Conservation (phyloP, 2,888 invertebrate species). For the Trissonchulus latispiculum region DNA sequence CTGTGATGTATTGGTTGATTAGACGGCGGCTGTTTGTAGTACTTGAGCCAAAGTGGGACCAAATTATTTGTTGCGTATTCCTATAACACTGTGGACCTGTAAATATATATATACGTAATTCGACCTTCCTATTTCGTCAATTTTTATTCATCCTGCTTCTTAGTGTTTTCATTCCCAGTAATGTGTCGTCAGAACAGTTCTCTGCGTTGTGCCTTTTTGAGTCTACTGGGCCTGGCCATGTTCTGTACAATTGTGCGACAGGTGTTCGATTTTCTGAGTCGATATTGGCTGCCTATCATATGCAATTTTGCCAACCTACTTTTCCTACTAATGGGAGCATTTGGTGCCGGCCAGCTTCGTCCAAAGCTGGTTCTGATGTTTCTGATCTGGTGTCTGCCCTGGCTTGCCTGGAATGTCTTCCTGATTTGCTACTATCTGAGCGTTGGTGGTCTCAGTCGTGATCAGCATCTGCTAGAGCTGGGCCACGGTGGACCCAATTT, state of each 20-base stretch:
- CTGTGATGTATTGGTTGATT: too few species aligned
- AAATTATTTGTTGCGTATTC: too few species aligned
- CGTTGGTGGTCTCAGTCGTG: constrained; percentile 46
- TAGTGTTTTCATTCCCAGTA: too few species aligned
- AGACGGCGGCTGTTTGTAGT: too few species aligned
- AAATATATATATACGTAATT: too few species aligned
- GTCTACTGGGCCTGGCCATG: constrained; percentile 34
- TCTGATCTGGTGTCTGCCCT: constrained; percentile 69
- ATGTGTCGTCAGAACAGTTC: too few species aligned
- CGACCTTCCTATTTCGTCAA: too few species aligned
- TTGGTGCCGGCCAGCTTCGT: constrained; percentile 83
- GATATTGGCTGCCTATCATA: constrained; percentile 91
- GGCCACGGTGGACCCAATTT: constrained; percentile 11
- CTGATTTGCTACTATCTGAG: constrained; percentile 85
- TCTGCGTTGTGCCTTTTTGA: neutral
- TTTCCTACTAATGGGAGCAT: constrained; percentile 85
- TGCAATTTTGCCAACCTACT: constrained; percentile 87
- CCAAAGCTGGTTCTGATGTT: constrained; percentile 70
- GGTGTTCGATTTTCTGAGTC: constrained; percentile 90
- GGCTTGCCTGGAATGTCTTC: constrained; percentile 88
- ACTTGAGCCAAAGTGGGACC: too few species aligned
- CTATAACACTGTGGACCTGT: too few species aligned
- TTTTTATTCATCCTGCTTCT: too few species aligned
- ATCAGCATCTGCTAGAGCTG: constrained; percentile 7
- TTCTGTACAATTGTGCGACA: constrained; percentile 67